These are phyloP conservation scores for Bombus sylvicola DNA, from an alignment of 1,140 invertebrate species.

Conservation along the genomic window DNA sequence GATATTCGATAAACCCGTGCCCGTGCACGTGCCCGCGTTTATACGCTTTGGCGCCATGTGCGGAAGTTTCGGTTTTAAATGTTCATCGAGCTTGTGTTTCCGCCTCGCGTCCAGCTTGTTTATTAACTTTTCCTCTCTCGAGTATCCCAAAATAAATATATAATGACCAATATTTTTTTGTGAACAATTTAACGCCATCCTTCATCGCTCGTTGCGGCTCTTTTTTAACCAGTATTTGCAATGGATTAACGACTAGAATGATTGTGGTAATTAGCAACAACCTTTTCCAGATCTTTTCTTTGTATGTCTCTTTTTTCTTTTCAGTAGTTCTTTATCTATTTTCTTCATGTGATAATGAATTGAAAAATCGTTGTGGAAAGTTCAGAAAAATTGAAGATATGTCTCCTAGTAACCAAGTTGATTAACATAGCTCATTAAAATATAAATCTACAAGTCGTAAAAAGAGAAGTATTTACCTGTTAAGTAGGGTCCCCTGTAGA, in stretches of 20 bases:
- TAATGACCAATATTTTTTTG: not conserved
- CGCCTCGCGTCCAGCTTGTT: conserved; percentile 56
- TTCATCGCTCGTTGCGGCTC: not conserved
- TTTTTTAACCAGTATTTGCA: not conserved
- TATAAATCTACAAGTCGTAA: not conserved
- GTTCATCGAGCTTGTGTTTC: conserved; percentile 66
- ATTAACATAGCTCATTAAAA: too few relatives aligned
- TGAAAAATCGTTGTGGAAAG: not conserved
- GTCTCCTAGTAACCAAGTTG: too few relatives aligned
- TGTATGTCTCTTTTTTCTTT: not conserved
- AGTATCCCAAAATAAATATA: not conserved
- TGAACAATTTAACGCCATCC: not conserved
- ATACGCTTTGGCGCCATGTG: conserved; percentile 70
- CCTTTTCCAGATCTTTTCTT: not conserved
- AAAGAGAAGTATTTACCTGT: conserved; percentile 77
- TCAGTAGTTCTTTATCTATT: not conserved
- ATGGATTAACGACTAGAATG: not conserved
- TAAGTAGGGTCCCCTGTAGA: conserved; percentile 83
- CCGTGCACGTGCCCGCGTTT: conserved; percentile 65
- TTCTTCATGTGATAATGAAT: not conserved
- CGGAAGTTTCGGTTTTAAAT: conserved; percentile 76
- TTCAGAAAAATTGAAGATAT: not conserved
- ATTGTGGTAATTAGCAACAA: not conserved
- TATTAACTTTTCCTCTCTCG: conserved; percentile 54
- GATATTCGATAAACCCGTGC: conserved; percentile 74